phyloP scores from a whole-genome alignment of 2,888 invertebrate species.

The Orthosia cruda region DNA sequence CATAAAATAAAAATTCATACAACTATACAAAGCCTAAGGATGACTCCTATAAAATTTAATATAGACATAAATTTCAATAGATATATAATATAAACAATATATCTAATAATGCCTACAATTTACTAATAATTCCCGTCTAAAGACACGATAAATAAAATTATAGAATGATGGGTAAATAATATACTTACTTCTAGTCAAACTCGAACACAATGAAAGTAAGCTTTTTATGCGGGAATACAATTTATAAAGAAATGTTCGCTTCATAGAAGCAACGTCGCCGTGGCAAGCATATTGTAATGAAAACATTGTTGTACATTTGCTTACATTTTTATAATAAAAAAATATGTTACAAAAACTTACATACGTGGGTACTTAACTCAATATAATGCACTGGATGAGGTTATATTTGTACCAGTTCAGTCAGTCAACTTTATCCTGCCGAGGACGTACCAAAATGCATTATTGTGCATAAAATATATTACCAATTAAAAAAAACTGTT shows the following conservation, averaged over 20 bases:
- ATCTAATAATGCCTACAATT: conserved; percentile 82
- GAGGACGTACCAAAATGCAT: conserved; percentile 85
- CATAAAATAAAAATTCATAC: conserved; percentile 72
- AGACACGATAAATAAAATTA: conserved; percentile 76
- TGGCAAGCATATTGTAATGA: conserved; percentile 82
- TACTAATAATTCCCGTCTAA: conserved; percentile 79
- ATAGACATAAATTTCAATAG: conserved; percentile 77
- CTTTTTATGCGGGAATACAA: conserved; percentile 60
- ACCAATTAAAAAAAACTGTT: conserved; percentile 70
- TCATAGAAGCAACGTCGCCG: conserved; percentile 88
- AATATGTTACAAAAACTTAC: conserved; percentile 88
- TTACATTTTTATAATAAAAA: conserved; percentile 79
- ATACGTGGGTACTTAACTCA: conserved; percentile 83
- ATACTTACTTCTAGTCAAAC: conserved; percentile 60
- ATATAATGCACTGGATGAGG: conserved; percentile 89
- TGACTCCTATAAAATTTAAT: conserved; percentile 77
- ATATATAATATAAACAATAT: conserved; percentile 80
- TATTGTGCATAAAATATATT: conserved; percentile 86
- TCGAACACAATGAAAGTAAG: conserved; percentile 61
- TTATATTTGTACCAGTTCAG: conserved; percentile 87
- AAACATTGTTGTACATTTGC: conserved; percentile 81
- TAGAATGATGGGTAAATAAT: conserved; percentile 78
- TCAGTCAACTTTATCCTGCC: conserved; percentile 80
- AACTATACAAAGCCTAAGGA: conserved; percentile 80
- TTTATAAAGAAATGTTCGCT: conserved; percentile 76